phyloP scores from a whole-genome alignment of 1,140 invertebrate species.

The Papilio dardanus region DNA sequence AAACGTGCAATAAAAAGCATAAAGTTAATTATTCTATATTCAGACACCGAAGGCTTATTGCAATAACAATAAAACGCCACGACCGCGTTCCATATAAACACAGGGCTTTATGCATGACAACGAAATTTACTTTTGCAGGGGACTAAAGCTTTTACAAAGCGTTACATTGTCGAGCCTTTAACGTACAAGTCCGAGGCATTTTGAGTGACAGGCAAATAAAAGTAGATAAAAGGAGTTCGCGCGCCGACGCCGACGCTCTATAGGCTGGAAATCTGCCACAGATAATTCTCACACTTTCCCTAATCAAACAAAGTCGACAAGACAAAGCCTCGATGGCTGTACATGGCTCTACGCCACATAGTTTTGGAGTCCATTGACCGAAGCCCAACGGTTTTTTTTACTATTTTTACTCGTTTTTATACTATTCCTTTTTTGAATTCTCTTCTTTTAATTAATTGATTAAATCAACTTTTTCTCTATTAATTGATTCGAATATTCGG shows the following conservation, averaged over 20 bases:
- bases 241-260: constrained; percentile 46
- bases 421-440: background rate
- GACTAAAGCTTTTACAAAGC: constrained; percentile 68
- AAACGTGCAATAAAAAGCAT: constrained; percentile 46
- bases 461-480: too few relatives aligned
- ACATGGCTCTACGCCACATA: constrained; percentile 26
- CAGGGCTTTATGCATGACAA: constrained; percentile 74
- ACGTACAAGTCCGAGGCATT: constrained; percentile 56
- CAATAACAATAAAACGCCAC: constrained; percentile 44
- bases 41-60: constrained; percentile 41
- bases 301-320: constrained; percentile 55
- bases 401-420: background rate
- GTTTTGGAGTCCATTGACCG: constrained; percentile 25
- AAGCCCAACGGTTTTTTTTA: background rate
- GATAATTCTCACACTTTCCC: constrained; percentile 70
- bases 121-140: constrained; percentile 72
- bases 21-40: constrained; percentile 52
- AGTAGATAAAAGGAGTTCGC: constrained; percentile 59
- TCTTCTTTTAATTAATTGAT: too few relatives aligned
- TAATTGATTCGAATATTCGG: too few relatives aligned
- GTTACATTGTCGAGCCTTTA: constrained; percentile 67
- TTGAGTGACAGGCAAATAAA: constrained; percentile 78
- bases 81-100: constrained; percentile 60
- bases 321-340: constrained; percentile 43
- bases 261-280: constrained; percentile 49